Evolutionary conservation across 2,113 vertebrate species (phyloP).

Genomic region (Diadophis punctatus): DNA sequence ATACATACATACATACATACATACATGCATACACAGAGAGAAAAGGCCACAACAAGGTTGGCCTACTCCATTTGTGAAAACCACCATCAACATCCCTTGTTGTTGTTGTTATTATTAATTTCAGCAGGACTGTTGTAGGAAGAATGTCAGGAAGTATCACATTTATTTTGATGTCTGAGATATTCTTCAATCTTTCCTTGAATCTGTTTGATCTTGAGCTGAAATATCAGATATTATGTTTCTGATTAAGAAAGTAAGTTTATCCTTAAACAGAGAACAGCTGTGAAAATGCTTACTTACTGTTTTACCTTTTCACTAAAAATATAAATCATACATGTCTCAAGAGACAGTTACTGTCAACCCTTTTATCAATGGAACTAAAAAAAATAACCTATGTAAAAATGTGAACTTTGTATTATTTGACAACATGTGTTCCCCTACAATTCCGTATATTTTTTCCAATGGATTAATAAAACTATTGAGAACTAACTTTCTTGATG

Average conservation of each 20-base stretch:
- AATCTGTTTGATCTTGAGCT: slow-evolving; percentile 36
- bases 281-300: slow-evolving; percentile 47
- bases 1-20: neutral
- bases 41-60: neutral
- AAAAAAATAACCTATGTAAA: slow-evolving; percentile 47
- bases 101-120: neutral
- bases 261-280: slow-evolving; percentile 48
- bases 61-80: neutral
- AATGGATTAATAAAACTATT: slow-evolving; percentile 67
- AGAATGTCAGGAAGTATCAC: neutral
- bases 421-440: slow-evolving; percentile 52
- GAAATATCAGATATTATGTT: slow-evolving; percentile 48
- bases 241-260: slow-evolving; percentile 59
- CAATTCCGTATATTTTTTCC: slow-evolving; percentile 59
- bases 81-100: neutral
- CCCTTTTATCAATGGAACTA: slow-evolving; percentile 56
- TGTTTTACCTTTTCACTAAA: slow-evolving; percentile 40
- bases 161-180: neutral
- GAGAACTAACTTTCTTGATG: slow-evolving; percentile 38
- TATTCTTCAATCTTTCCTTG: slow-evolving; percentile 27
- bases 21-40: neutral
- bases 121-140: neutral
- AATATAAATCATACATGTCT: slow-evolving; percentile 39
- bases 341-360: slow-evolving; percentile 38
- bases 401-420: slow-evolving; percentile 54